Evolutionary conservation across 1,140 invertebrate genomes (phyloP).

Genomic region (Stegodyphus dumicola): DNA sequence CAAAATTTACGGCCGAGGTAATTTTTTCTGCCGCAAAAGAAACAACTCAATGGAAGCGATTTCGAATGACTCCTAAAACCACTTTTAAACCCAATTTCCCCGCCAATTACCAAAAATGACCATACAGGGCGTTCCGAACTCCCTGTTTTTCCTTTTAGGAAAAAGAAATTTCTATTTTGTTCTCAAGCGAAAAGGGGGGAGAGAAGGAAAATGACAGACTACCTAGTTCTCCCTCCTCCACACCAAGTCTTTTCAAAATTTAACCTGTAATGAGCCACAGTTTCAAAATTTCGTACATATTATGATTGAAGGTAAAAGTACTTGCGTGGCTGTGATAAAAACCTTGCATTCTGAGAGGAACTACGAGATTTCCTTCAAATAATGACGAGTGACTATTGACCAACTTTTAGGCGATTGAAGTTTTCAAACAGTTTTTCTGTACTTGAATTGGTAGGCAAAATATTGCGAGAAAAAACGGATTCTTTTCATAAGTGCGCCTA

Average conservation of each 20-base stretch:
- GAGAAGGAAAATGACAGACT: slow-evolving; percentile 11
- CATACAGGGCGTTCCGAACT: slow-evolving; percentile 26
- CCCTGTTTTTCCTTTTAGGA: slow-evolving; percentile 19
- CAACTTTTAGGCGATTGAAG: no score
- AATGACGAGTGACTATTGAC: no score
- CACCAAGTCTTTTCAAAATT: no score
- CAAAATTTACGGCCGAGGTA: slow-evolving; percentile 22
- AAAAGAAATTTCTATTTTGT: slow-evolving; percentile 1
- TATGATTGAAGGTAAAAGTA: slow-evolving; percentile 11
- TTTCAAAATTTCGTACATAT: slow-evolving; percentile 45
- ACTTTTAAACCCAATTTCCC: slow-evolving; percentile 39
- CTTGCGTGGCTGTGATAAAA: neutral
- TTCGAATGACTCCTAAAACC: slow-evolving; percentile 40
- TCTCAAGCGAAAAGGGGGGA: slow-evolving; percentile 4
- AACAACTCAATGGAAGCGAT: slow-evolving; percentile 46
- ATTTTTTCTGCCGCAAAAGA: slow-evolving; percentile 29
- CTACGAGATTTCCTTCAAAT: no score
- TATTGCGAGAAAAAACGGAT: no score
- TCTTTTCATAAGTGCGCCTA: no score
- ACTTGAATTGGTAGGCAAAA: no score
- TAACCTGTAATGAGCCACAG: slow-evolving; percentile 11
- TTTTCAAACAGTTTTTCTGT: no score
- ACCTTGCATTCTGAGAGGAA: no score
- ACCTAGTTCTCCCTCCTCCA: no score
- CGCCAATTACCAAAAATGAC: slow-evolving; percentile 42